Evolutionary conservation across 2,888 invertebrate species (phyloP).

Genomic region (Latheticus oryzae): DNA sequence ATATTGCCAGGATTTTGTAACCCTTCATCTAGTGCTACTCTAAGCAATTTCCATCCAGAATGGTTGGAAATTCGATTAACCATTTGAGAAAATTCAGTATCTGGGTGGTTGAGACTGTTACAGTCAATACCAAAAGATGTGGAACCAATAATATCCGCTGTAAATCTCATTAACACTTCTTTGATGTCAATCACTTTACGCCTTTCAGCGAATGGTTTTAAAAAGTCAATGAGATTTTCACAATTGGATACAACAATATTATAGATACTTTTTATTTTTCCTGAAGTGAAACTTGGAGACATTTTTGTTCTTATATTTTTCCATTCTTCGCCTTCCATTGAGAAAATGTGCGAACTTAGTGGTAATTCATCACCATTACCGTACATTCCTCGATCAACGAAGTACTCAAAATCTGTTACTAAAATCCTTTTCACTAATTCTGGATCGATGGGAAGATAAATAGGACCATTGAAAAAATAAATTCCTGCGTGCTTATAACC

Average conservation of each 20-base stretch:
- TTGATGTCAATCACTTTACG: constrained; percentile 29
- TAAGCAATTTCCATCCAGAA: constrained; percentile 19
- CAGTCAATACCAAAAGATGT: constrained; percentile 43
- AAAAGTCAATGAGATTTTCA: constrained; percentile 18
- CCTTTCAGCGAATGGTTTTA: constrained; percentile 7
- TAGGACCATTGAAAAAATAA: constrained; percentile 46
- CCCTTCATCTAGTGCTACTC: constrained; percentile 28
- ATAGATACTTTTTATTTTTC: constrained; percentile 35
- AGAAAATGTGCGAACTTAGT: constrained; percentile 34
- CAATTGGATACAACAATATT: constrained; percentile 24
- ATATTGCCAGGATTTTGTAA: constrained; percentile 39
- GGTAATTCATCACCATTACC: constrained; percentile 23
- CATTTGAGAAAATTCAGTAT: constrained; percentile 31
- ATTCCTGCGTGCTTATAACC: constrained; percentile 42
- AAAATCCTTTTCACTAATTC: constrained; percentile 51
- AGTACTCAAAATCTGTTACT: constrained; percentile 53
- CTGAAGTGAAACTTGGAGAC: constrained; percentile 34
- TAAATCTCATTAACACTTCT: constrained; percentile 32
- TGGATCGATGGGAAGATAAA: constrained; percentile 50
- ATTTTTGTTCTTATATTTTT: constrained; percentile 29
- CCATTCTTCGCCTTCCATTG: constrained; percentile 34
- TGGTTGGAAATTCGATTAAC: constrained; percentile 30
- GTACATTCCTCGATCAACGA: constrained; percentile 41
- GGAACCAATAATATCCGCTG: constrained; percentile 41
- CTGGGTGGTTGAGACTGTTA: constrained; percentile 37